phyloP scores from a whole-genome alignment of 2,797 vertebrate species.

The Brachyalestes nurse region DNA sequence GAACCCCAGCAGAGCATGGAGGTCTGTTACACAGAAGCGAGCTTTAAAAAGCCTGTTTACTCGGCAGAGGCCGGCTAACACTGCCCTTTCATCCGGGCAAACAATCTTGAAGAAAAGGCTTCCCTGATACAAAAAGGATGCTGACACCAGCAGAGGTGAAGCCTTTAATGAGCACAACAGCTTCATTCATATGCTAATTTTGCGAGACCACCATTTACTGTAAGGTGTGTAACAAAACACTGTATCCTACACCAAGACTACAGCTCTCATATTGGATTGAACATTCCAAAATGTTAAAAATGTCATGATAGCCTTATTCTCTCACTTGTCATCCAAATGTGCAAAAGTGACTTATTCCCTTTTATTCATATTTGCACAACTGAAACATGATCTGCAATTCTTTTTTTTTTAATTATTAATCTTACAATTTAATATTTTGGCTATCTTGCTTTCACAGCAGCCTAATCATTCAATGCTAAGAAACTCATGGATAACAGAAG shows the following conservation, averaged over 20 bases:
- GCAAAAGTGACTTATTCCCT: background rate
- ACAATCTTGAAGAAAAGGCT: constrained; percentile 22
- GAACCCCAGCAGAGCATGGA: background rate
- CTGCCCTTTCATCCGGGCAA: constrained; percentile 16
- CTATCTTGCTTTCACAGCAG: no score
- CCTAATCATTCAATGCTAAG: no score
- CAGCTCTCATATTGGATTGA: background rate
- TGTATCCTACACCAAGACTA: background rate
- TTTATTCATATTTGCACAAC: background rate
- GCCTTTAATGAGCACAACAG: background rate
- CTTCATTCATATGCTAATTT: constrained; percentile 21
- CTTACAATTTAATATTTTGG: no score
- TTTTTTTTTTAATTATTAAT: no score
- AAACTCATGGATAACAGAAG: no score
- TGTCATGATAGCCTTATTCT: background rate
- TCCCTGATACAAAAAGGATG: constrained; percentile 9
- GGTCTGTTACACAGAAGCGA: constrained; percentile 1
- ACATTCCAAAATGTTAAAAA: no score
- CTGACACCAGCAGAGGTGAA: constrained; percentile 10
- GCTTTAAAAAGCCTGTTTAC: background rate
- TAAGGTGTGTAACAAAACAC: background rate
- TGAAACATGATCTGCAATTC: no score
- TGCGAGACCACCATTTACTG: background rate
- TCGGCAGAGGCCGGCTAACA: background rate
- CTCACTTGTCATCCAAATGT: background rate